Base-by-base conservation (phyloP, 2,888 invertebrate species). In the Eristalinus aeneus region DNA sequence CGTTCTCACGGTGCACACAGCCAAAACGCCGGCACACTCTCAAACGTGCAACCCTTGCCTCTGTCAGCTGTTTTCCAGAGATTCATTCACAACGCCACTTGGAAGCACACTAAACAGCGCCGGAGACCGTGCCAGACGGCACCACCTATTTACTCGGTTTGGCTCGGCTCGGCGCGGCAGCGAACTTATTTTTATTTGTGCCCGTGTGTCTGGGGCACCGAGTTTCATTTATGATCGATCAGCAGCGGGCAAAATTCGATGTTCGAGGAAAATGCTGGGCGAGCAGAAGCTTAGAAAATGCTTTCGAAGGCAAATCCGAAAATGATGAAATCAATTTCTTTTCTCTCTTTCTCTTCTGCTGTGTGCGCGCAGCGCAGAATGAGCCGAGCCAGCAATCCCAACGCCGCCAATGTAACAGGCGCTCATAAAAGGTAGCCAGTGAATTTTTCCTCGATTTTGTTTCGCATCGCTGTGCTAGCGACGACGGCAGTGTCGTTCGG, bases 321-420 rank as follows among this genome's bases (percentile, higher is more conserved):
- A 46, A 46, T 8, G 46, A 46, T 46, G 8, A 16, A n/a, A n/a
- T n/a, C n/a, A n/a, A n/a, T n/a, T n/a, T n/a, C n/a, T n/a, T n/a
- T n/a, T 16, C 16, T 46, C 1, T 46, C 16, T 46, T 16, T 8
- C 16, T 27, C 56, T 56, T 23, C 12, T 16, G 23, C 54, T 16
- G 69, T 60, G 53, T 69, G 73, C 68, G 72, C 77, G 60, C 74
- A 68, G 23, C 79, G 68, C 23, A 23, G 74, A 53, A 46, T 65
- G 68, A 63, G 67, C 27, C 67, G 67, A 68, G 75, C 76, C 65
- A 81, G 75, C 81, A 86, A 86, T 81, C 86, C 77, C 39, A 82
- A 78, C 81, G 82, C 86, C 86, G 86, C 86, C 86, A 86, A 86
- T 82, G 77, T 86, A 86, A 82, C 81, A 86, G 86, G 86, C 82